Conservation (phyloP, 2,888 invertebrate genomes). For the Epistrophe grossulariae region DNA sequence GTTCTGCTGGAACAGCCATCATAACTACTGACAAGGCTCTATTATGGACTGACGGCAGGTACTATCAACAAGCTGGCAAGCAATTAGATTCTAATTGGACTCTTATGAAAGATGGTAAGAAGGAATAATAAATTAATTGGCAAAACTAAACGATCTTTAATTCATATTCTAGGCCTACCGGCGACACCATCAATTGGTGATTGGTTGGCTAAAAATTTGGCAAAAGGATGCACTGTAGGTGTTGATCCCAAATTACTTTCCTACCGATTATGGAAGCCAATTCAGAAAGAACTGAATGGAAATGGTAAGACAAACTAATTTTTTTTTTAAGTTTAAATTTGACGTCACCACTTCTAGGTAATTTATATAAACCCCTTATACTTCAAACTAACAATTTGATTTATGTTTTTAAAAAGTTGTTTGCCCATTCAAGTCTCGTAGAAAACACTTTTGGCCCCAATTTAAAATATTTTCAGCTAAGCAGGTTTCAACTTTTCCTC, state of each 20-base stretch:
- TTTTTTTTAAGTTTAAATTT: too few relatives aligned
- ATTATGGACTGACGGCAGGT: constrained; percentile 99
- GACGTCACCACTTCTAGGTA: too few relatives aligned
- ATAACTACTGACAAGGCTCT: constrained; percentile 90
- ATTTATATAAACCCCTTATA: too few relatives aligned
- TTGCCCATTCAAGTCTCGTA: too few relatives aligned
- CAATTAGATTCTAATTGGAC: constrained; percentile 94
- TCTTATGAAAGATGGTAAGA: constrained; percentile 92
- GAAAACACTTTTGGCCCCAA: too few relatives aligned
- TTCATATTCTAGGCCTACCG: constrained; percentile 80
- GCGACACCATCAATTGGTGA: constrained; percentile 85
- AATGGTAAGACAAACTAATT: constrained; percentile 72
- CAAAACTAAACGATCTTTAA: neutral
- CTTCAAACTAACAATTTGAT: too few relatives aligned
- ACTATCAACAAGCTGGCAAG: constrained; percentile 94
- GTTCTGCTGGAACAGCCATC: constrained; percentile 92
- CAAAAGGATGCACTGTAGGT: constrained; percentile 87
- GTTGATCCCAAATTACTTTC: constrained; percentile 89
- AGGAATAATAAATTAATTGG: neutral
- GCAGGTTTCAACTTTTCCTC: too few relatives aligned
- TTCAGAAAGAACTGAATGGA: constrained; percentile 86
- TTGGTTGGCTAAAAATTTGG: constrained; percentile 88
- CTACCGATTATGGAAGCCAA: constrained; percentile 86
- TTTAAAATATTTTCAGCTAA: too few relatives aligned
- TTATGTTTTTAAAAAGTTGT: too few relatives aligned